Conservation (phyloP, 2,888 invertebrate species). For the Lithosia quadra region DNA sequence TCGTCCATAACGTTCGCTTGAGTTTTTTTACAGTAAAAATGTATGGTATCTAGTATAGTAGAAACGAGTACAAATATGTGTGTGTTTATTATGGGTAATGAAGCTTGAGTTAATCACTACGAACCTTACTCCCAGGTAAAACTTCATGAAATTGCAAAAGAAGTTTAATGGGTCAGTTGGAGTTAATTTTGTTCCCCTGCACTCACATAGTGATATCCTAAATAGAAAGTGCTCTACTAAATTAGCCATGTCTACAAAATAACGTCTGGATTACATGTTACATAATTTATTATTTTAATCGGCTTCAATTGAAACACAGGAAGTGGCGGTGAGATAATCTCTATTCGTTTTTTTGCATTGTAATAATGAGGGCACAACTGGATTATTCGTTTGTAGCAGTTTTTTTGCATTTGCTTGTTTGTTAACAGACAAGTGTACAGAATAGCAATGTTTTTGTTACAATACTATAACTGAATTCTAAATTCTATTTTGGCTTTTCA, state of each 20-base stretch:
- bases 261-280: slow-evolving; percentile 2
- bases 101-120: too few relatives aligned
- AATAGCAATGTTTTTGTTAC: neutral
- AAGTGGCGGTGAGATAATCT: slow-evolving; percentile 7
- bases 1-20: too few relatives aligned
- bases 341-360: neutral
- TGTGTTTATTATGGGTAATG: too few relatives aligned
- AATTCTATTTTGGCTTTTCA: neutral
- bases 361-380: slow-evolving; percentile 10
- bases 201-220: neutral
- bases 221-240: too few relatives aligned
- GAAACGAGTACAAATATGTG: too few relatives aligned
- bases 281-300: slow-evolving; percentile 1
- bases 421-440: neutral
- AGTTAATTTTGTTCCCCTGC: neutral
- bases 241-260: neutral
- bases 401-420: neutral
- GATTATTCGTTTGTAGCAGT: neutral
- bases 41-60: too few relatives aligned
- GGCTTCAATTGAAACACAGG: slow-evolving; percentile 1
- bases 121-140: too few relatives aligned
- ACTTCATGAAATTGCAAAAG: too few relatives aligned
- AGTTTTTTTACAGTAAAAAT: too few relatives aligned
- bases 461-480: neutral
- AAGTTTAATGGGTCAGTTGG: too few relatives aligned